Base-by-base conservation (phyloP, 2,888 invertebrate species). In the Trissonchulus latispiculum region DNA sequence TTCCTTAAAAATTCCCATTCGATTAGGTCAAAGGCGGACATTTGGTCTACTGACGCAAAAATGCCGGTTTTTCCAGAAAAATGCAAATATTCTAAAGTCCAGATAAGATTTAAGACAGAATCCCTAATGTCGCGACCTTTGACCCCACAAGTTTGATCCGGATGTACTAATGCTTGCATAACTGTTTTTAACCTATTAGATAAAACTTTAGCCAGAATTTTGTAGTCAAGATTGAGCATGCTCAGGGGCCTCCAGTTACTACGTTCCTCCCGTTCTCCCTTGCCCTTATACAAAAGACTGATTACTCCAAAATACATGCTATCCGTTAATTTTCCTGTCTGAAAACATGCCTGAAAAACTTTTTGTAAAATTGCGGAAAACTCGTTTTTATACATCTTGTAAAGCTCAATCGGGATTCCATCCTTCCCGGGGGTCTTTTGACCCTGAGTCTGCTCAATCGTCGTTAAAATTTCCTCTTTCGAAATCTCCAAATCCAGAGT, bases 191-290 rank as follows among this genome's bases (percentile, higher is more conserved):
- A 8, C 28, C 64, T 18, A 29, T n/a, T 62, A 3, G 29, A 3
- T 8, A 62, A 28, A 18, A 62, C 64, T 62, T 62, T 62, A 3
- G 64, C 64, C 28, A 62, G n/a, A 62, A 62, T 62, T 29, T 62
- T 62, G n/a, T 62, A 62, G n/a, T 62, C 64, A 62, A 62, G 3
- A 28, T 62, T 62, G 3, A 62, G n/a, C n/a, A 62, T 62, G n/a
- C 28, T 62, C 28, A 62, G n/a, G n/a, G 64, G 64, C 28, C 64
- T 62, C 64, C 64, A 62, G 64, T 62, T 62, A 8, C 28, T 62
- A 15, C n/a, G 3, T 62, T 62, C 64, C 18, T 62, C 29, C 3
- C 29, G n/a, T 15, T n/a, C 3, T 62, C n/a, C 64, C 3, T 62
- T 62, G 15, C 29, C 29, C n/a, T 62, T 62, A 29, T 28, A 62